Base-by-base conservation (phyloP, 2,797 vertebrate species). In the Craterocephalus amniculus region DNA sequence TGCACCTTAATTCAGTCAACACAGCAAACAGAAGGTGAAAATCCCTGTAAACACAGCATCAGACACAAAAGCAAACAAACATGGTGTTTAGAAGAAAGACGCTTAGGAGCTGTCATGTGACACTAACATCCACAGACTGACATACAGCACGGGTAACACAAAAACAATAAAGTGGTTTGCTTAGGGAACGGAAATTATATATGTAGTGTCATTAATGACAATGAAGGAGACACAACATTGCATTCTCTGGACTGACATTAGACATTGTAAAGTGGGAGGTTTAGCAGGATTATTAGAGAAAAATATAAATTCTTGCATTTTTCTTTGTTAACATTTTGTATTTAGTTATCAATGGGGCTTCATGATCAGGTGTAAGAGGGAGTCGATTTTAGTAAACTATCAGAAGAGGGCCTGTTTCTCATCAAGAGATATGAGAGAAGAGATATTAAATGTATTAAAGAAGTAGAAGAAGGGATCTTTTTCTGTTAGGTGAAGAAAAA, bases 61-160 rank as follows among this genome's bases (percentile, higher is more conserved):
- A 32, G 52, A 78, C 61, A 76, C n/a, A 79, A 88, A 58, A 69
- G 81, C 56, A 58, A 24, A 54, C 55, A 74, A 68, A 78, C 27
- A 73, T 49, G 31, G 45, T 52, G 5, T 67, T 8, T 74, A 65
- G 72, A 85, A 86, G 73, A 73, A 49, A 76, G 90, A 87, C 73
- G 84, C 34, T 80, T 14, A 63, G 32, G 38, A 56, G 31, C 3
- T 14, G 0, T 10, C 49, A 74, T 52, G 67, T 57, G 70, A 76
- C 74, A 74, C 55, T 3, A 7, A 29, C 34, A 52, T 20, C 67
- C 49, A 63, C 4, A 74, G 34, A 72, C 45, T 14, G 63, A 84
- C 69, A 80, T 43, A 52, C 67, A 26, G 22, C 16, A 68, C 58
- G 22, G 69, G 70, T 79, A 76, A 65, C 49, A 84, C 68, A 76